Evolutionary conservation across 1,140 invertebrate species (phyloP).

Genomic region (Sycophaga agraensis): DNA sequence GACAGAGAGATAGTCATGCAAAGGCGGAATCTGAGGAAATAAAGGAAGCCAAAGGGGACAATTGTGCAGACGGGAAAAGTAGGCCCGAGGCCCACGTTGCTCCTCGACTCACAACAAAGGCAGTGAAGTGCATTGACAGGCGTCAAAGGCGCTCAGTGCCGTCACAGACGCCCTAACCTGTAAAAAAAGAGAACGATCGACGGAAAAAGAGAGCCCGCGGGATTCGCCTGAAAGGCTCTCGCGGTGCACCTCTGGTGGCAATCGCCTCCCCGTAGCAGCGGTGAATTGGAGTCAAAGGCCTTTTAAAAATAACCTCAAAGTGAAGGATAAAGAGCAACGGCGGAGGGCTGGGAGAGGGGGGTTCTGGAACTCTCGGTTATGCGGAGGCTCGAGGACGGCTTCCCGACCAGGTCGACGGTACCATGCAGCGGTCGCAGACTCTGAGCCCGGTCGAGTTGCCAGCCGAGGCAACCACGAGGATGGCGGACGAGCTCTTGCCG

Average conservation of each 20-base stretch:
- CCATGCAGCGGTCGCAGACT: constrained; percentile 32
- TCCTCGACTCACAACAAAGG: too few species aligned
- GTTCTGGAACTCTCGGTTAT: constrained; percentile 6
- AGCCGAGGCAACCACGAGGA: constrained; percentile 30
- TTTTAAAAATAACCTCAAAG: too few species aligned
- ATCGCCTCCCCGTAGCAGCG: too few species aligned
- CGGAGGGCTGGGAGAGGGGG: background rate
- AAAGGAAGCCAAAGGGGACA: background rate
- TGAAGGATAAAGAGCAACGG: too few species aligned
- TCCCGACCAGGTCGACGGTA: constrained; percentile 28
- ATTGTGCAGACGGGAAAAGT: background rate
- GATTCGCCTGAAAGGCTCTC: background rate
- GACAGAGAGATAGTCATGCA: too few species aligned
- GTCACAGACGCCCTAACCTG: background rate
- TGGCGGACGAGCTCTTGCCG: constrained; percentile 49
- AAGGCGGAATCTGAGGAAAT: background rate
- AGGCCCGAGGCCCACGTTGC: background rate
- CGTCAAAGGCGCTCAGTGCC: background rate
- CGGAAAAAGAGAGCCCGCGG: too few species aligned
- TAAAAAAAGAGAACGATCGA: background rate
- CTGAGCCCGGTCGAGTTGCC: constrained; percentile 30
- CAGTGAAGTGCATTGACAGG: too few species aligned
- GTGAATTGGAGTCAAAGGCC: too few species aligned
- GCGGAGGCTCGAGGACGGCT: constrained; percentile 1
- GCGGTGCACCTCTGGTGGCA: too few species aligned